These are phyloP conservation scores for Balanococcus diminutus DNA, from an alignment of 2,888 invertebrate genomes.

Conservation along the genomic window DNA sequence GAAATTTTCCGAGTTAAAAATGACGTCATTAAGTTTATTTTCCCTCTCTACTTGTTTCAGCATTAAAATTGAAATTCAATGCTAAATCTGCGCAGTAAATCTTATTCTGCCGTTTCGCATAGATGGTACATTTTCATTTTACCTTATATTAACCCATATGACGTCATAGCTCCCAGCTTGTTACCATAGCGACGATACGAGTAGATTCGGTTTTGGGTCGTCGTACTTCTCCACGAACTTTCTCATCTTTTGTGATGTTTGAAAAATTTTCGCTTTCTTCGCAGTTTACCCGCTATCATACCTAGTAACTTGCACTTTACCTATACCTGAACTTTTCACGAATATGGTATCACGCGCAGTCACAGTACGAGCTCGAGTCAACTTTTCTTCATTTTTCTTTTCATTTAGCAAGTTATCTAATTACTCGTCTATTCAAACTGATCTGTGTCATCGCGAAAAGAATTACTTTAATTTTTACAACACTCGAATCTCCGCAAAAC, in stretches of 20 bases:
- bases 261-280: conserved; percentile 21
- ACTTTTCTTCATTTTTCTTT: background rate
- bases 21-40: conserved; percentile 12
- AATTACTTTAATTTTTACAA: too few relatives aligned
- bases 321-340: background rate
- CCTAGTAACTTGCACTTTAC: background rate
- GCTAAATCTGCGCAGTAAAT: conserved; percentile 23
- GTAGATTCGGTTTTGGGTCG: conserved; percentile 15
- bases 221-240: background rate
- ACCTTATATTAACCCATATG: conserved; percentile 12
- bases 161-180: conserved; percentile 5
- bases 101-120: background rate
- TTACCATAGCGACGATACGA: background rate
- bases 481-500: too few relatives aligned
- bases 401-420: background rate
- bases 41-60: background rate
- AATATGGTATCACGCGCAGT: too few relatives aligned
- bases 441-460: too few relatives aligned
- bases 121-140: background rate
- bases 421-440: too few relatives aligned
- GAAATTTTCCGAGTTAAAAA: background rate
- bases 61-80: conserved; percentile 6
- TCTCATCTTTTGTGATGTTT: background rate
- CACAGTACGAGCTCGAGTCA: too few relatives aligned
- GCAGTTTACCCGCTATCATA: background rate